phyloP scores from a whole-genome alignment of 1,140 invertebrate genomes.

The Hypsibius dujardini region DNA sequence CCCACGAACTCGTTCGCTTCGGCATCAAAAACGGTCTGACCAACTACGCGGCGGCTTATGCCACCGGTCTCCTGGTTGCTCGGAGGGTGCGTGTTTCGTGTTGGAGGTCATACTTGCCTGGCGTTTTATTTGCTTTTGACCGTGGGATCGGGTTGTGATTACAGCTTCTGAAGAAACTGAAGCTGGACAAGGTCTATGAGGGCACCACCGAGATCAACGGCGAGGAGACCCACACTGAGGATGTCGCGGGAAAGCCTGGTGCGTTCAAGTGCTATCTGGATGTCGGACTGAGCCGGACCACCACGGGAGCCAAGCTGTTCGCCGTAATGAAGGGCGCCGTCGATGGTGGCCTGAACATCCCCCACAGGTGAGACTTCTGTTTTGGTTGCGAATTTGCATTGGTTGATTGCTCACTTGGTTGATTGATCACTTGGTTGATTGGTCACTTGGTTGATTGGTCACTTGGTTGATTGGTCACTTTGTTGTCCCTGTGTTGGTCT shows the following conservation, averaged over 20 bases:
- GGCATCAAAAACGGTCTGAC: constrained; percentile 91
- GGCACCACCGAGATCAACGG: constrained; percentile 77
- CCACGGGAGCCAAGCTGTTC: constrained; percentile 90
- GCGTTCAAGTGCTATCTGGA: constrained; percentile 93
- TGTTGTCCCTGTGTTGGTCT: too few relatives aligned
- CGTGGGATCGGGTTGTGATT: constrained; percentile 22
- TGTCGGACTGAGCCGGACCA: constrained; percentile 84
- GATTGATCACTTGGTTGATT: too few relatives aligned
- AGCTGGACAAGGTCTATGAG: constrained; percentile 71
- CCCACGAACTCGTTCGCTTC: constrained; percentile 83
- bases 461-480: too few relatives aligned
- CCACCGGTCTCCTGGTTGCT: constrained; percentile 87
- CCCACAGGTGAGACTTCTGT: constrained; percentile 49
- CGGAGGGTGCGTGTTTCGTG: constrained; percentile 61
- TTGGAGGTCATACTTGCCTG: too few relatives aligned
- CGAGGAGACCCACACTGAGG: constrained; percentile 85
- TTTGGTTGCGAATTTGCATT: too few relatives aligned
- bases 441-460: too few relatives aligned
- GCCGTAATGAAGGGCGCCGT: constrained; percentile 97
- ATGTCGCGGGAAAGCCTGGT: constrained; percentile 66
- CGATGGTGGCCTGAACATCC: constrained; percentile 94
- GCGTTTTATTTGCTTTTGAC: constrained; percentile 6
- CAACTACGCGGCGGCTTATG: constrained; percentile 97
- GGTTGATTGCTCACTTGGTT: too few relatives aligned
- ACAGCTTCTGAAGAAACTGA: constrained; percentile 71